phyloP scores from a whole-genome alignment of 2,113 vertebrate genomes.

The Cephalopholis sonnerati region DNA sequence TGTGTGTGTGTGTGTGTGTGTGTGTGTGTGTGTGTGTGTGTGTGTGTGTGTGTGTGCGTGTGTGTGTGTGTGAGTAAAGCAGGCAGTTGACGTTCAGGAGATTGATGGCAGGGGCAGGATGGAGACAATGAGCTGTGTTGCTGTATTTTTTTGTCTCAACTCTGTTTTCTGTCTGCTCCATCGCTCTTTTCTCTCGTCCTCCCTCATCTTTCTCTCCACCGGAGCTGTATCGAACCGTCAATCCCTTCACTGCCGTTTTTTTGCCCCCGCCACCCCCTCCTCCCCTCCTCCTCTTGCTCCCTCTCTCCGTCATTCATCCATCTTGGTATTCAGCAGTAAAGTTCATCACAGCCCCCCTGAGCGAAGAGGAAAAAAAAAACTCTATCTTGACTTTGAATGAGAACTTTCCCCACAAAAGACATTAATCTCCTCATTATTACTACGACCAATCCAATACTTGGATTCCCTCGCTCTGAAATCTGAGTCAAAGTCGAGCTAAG shows the following conservation, averaged over 20 bases:
- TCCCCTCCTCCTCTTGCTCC: not conserved
- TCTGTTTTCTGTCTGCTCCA: constrained; percentile 42
- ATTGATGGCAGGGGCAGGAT: constrained; percentile 73
- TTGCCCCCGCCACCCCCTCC: not conserved
- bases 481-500: constrained; percentile 46
- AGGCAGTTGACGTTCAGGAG: constrained; percentile 69
- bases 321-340: constrained; percentile 53
- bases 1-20: constrained; percentile 28
- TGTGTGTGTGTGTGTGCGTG: constrained; percentile 38
- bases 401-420: constrained; percentile 59
- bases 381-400: constrained; percentile 63
- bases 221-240: constrained; percentile 28
- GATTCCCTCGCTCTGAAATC: constrained; percentile 48
- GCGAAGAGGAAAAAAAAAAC: not conserved
- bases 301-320: constrained; percentile 53
- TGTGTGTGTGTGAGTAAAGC: constrained; percentile 45
- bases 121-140: constrained; percentile 78
- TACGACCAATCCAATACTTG: constrained; percentile 31
- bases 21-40: constrained; percentile 28
- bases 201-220: constrained; percentile 49
- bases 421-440: constrained; percentile 70
- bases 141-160: constrained; percentile 32
- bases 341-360: constrained; percentile 44
- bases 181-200: constrained; percentile 41
- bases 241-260: constrained; percentile 35